Base-by-base conservation (phyloP, 1,140 invertebrate genomes). In the Bathynomus jamesi region DNA sequence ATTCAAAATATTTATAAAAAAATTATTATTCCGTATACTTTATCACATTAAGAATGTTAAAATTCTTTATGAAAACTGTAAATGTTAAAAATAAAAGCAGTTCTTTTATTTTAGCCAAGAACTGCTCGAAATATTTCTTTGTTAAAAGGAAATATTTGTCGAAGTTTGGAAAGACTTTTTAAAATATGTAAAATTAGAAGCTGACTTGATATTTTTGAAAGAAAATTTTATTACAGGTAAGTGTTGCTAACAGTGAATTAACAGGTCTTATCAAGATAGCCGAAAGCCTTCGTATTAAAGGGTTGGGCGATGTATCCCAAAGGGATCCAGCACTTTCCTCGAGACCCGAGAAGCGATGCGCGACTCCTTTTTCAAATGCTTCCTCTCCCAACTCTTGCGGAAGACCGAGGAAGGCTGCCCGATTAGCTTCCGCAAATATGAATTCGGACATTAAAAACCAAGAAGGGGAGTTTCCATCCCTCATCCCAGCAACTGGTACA, bases 171-270 rank as follows among this genome's bases (percentile, higher is more conserved):
- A 8, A 8, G 32, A n/a, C n/a, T 40, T 40, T 53, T 17, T 53
- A 53, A 17, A 1, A 53, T 53, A 3, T 53, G 5, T 53, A 53
- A 2, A 53, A 3, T 17, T 40, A 17, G 27, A 3, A 17, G 11
- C 7, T 28, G 3, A 28, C 11, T 27, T 1, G 8, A n/a, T 68
- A 11, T 66, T 29, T 11, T 25, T n/a, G n/a, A n/a, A n/a, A n/a
- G n/a, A n/a, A n/a, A n/a, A n/a, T n/a, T 29, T 53, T 30, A 28
- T 27, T n/a, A 5, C 61, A 94, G 85, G 94, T 95, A 72, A 94
- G 93, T 82, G 92, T 95, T 68, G 91, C 90, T 28, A 92, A 95
- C 82, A 92, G 94, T 76, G 91, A 94, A 80, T 92, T 95, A 76
- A 89, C 91, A 28, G 91, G 92, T 0, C 82, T 95, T 67, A 83